Base-by-base conservation (phyloP, 1,140 invertebrate species). In the Zaprionus ghesquierei region DNA sequence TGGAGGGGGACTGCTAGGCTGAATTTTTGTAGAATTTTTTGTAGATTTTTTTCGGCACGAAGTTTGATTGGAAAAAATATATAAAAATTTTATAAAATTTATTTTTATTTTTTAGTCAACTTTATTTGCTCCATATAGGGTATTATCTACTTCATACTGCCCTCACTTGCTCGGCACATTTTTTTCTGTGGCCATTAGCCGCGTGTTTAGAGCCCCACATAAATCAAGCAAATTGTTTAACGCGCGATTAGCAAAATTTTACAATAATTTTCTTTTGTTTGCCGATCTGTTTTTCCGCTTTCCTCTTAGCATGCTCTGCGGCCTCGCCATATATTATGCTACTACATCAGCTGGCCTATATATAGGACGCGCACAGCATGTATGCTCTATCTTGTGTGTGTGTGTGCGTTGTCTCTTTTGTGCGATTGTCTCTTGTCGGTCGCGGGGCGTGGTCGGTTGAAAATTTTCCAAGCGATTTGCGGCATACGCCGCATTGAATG, bases 201-300 rank as follows among this genome's bases (percentile, higher is more conserved):
- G 38, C n/a, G 29, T 66, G 35, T 56, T 51, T 51, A 44, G 18
- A 49, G 35, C 29, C 25, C 53, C 59, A 56, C 68, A 89, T 89
- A 89, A 89, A 89, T 89, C 85, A 89, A 80, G 63, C 66, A 84
- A 89, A 89, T 89, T 82, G 84, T 89, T 89, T 89, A 89, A 89
- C 84, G 84, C 84, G 74, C 84, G 84, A 89, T 89, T 89, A 89
- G 85, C 84, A 84, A 82, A 82, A 89, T 79, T 89, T 76, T 89
- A 79, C 85, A 77, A 89, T 87, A 89, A 89, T 89, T 79, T 89
- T 69, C 81, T 70, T 73, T 68, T 68, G 75, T 87, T 75, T 79
- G 50, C 27, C 60, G 63, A 69, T 75, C 41, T 77, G 38, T 73
- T 65, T 77, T 62, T 46, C 33, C 61, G 60, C 69, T 66, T 69